Percentiles rank a stretch among this genome's conserved stretches.
Evolutionary conservation across 2,797 vertebrate genomes (phyloP).

Genomic region (Gobio occitaniae): DNA sequence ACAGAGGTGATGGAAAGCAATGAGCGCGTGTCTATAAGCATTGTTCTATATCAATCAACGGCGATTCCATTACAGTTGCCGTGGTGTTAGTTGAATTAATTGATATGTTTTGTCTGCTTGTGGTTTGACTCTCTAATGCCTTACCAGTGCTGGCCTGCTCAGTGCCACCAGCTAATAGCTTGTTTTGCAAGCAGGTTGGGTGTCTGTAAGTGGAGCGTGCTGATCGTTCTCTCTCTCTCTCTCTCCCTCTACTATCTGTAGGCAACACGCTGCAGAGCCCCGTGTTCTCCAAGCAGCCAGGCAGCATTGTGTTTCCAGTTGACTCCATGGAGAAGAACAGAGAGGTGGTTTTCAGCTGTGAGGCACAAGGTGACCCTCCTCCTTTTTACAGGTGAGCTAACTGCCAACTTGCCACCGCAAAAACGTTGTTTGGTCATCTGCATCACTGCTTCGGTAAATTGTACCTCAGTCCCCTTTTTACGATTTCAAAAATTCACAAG

Average conservation of each 20-base stretch:
- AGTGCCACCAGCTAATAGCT: constrained; percentile 67
- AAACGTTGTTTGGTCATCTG: constrained; percentile 18
- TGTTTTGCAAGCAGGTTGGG: constrained; percentile 65
- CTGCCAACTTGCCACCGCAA: constrained; percentile 4
- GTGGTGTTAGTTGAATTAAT: constrained; percentile 67
- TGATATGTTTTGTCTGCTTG: constrained; percentile 74
- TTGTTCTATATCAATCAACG: constrained; percentile 69
- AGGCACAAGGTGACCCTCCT: constrained; percentile 88
- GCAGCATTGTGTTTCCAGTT: constrained; percentile 89
- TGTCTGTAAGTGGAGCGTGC: constrained; percentile 56
- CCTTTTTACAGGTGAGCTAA: constrained; percentile 85
- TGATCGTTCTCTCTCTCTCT: constrained; percentile 54
- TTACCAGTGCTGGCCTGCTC: constrained; percentile 59
- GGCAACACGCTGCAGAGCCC: constrained; percentile 85
- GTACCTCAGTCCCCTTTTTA: constrained; percentile 3
- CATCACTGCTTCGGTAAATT: constrained; percentile 36
- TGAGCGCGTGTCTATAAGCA: constrained; percentile 60
- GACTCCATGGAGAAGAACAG: constrained; percentile 89
- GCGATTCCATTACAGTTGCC: constrained; percentile 67
- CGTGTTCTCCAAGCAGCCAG: constrained; percentile 90
- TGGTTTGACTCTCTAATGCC: constrained; percentile 68
- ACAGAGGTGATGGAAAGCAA: constrained; percentile 63
- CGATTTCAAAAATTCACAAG: not conserved
- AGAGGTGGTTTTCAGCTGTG: constrained; percentile 92
- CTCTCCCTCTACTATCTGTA: constrained; percentile 63